Evolutionary conservation across 1,140 invertebrate genomes (phyloP).

Genomic region (Bombus cullumanus): DNA sequence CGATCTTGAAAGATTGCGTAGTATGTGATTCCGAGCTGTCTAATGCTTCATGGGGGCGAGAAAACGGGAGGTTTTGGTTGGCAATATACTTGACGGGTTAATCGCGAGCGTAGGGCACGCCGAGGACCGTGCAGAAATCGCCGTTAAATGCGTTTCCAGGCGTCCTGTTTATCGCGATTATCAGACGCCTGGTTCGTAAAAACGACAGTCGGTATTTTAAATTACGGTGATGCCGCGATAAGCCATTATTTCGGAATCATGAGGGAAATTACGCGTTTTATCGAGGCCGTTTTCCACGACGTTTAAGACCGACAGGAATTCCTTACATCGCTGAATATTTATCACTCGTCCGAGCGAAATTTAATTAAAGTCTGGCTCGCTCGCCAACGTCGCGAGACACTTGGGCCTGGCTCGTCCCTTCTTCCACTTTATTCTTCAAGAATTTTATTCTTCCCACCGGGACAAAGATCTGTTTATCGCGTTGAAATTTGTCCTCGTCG

Average conservation of each 20-base stretch:
- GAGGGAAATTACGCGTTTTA: conserved; percentile 51
- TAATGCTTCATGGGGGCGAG: too few species aligned
- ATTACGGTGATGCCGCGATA: not conserved
- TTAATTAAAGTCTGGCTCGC: conserved; percentile 47
- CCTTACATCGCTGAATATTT: conserved; percentile 56
- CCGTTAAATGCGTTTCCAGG: too few species aligned
- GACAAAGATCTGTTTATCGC: not conserved
- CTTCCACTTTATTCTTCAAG: not conserved
- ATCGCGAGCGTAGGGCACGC: too few species aligned
- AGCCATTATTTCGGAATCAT: conserved; percentile 3
- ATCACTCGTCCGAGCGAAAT: conserved; percentile 44
- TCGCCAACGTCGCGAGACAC: not conserved
- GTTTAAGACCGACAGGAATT: conserved; percentile 44
- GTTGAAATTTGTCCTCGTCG: not conserved
- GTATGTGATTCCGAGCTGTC: too few species aligned
- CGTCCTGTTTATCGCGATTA: not conserved
- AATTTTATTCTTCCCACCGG: not conserved
- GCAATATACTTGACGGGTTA: too few species aligned
- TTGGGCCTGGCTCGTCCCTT: not conserved
- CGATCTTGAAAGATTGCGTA: too few species aligned
- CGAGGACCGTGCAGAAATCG: too few species aligned
- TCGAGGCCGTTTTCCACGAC: conserved; percentile 31
- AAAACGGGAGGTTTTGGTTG: too few species aligned
- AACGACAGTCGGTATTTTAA: not conserved
- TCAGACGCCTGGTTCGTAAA: not conserved